Percentiles rank a stretch among this genome's conserved stretches.
Conservation (phyloP, 2,888 invertebrate genomes). For the Strigamia maritima region DNA sequence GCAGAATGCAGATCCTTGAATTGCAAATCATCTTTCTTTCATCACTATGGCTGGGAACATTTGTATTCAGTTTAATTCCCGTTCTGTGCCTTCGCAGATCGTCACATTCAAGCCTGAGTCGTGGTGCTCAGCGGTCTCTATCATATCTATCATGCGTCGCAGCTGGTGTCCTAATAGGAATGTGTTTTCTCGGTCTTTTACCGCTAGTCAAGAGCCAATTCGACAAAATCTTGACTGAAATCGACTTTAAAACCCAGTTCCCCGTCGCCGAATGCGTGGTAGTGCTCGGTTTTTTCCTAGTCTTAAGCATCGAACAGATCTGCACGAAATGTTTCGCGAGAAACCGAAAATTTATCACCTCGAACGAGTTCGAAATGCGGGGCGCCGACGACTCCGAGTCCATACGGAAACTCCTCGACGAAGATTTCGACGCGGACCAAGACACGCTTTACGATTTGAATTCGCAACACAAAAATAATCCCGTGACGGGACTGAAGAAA, state of each 20-base stretch:
- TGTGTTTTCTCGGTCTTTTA: constrained; percentile 51
- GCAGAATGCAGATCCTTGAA: constrained; percentile 29
- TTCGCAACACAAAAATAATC: constrained; percentile 9
- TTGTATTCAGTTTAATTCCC: constrained; percentile 41
- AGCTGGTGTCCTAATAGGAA: constrained; percentile 53
- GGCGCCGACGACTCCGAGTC: constrained; percentile 34
- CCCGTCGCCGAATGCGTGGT: constrained; percentile 48
- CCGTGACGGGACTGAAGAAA: neutral
- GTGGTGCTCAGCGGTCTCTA: constrained; percentile 33
- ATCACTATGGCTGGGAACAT: constrained; percentile 40
- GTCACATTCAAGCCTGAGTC: neutral
- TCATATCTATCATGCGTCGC: constrained; percentile 49
- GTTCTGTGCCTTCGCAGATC: constrained; percentile 7
- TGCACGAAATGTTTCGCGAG: constrained; percentile 42
- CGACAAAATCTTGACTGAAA: constrained; percentile 45
- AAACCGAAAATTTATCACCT: constrained; percentile 29
- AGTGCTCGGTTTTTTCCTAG: constrained; percentile 50
- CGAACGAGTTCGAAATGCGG: constrained; percentile 19
- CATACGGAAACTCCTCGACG: constrained; percentile 34
- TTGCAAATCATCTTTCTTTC: constrained; percentile 38
- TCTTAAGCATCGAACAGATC: constrained; percentile 48
- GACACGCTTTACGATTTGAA: constrained; percentile 5
- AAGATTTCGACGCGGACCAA: constrained; percentile 35
- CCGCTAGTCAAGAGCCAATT: constrained; percentile 51
- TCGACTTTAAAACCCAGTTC: constrained; percentile 44